Evolutionary conservation across 2,113 vertebrate species (phyloP), one percentile per base, ranked within the genome.

Genomic region (Falcunculus frontatus): DNA sequence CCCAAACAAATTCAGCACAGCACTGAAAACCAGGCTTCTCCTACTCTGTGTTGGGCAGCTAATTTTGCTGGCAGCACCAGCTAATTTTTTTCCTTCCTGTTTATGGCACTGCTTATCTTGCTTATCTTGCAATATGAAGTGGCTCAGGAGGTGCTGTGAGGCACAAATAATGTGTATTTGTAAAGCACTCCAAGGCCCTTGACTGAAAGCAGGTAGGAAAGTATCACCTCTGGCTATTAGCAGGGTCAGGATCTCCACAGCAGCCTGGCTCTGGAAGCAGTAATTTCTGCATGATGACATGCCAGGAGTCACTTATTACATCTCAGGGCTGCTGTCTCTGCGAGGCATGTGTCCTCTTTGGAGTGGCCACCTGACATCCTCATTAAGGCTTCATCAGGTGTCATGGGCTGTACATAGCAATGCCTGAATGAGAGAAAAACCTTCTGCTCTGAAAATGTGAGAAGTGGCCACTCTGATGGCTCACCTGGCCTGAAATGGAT

Each of bases 101-200:
- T 70, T 59, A 18, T 78, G 35, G 39, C 56, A n/a, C 30, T 87
- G 35, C 52, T 87, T 81, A 55, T 39, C 35, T 74, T 87, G 35
- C 52, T 87, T 81, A 55, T 39, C 35, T 74, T 44, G 47, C 13
- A 67, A 15, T 46, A 47, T 3, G 25, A 59, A 5, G 11, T 14
- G 16, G 29, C 47, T 84, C 44, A 44, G 60, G 59, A 86, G 62
- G 39, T 68, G 56, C 75, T 72, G 47, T 55, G 86, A 96, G 35
- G 68, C 76, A 67, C 23, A 55, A 96, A 17, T 78, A 39, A 92
- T 74, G 30, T 83, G 37, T 96, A 59, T 96, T 97, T 96, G 64
- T 49, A 82, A 78, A 95, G 80, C 86, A 90, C 83, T 95, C 65
- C 41, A 74, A 67, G 44, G 60, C 49, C 74, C 83, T 93, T 70